A percentile compares a stretch with the other conserved stretches of the same genome.
These are phyloP conservation scores for Nyctibius bracteatus DNA, from an alignment of 2,113 vertebrate species.

Conservation along the genomic window DNA sequence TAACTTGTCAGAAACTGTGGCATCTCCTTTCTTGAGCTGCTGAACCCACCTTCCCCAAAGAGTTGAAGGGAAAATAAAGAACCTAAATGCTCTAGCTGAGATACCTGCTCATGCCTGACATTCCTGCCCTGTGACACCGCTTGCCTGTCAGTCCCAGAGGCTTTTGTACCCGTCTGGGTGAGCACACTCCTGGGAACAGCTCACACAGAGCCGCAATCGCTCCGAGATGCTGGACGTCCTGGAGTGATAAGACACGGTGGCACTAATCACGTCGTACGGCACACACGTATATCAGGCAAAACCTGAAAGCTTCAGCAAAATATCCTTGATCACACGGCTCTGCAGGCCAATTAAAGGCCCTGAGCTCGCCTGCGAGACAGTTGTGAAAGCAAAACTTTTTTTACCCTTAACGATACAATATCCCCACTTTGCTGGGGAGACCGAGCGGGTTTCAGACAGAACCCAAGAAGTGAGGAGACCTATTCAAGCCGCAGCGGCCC, in stretches of 20 bases:
- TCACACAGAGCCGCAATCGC: background rate
- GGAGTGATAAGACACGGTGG: background rate
- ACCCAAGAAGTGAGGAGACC: background rate
- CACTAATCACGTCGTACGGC: background rate
- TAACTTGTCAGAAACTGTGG: conserved; percentile 79
- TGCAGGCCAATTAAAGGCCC: background rate
- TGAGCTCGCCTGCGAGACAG: background rate
- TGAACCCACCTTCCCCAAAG: conserved; percentile 75
- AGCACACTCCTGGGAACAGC: conserved; percentile 46
- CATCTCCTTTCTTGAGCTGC: conserved; percentile 76
- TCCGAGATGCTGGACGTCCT: background rate
- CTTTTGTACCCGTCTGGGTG: conserved; percentile 33
- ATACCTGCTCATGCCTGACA: conserved; percentile 50
- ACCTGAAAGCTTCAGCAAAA: background rate
- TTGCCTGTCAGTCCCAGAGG: conserved; percentile 53
- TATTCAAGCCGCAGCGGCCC: accelerated
- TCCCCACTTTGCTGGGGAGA: background rate
- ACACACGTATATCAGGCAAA: conserved; percentile 9
- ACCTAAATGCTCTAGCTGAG: background rate
- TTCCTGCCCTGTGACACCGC: conserved; percentile 43
- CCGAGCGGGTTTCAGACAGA: background rate
- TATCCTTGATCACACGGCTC: background rate
- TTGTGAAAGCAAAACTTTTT: background rate
- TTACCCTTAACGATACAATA: accelerated
- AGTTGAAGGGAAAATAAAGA: conserved; percentile 65